A percentile compares a stretch with the other conserved stretches of the same genome.
Conservation (phyloP, 2,113 vertebrate species). For the Antechinus flavipes region DNA sequence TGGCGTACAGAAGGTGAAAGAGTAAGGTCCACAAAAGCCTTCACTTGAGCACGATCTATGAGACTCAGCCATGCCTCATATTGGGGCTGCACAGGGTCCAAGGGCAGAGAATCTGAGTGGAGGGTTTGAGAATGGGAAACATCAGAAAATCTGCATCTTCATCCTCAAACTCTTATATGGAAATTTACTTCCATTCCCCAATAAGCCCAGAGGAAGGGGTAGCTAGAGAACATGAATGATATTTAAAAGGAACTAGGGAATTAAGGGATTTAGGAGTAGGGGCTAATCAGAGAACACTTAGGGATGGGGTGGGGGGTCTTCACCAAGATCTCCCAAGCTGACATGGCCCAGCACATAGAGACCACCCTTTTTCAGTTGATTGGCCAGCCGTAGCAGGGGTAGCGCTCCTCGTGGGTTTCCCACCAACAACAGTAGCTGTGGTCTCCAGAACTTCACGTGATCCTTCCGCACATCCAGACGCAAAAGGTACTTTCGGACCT, state of each 20-base stretch:
- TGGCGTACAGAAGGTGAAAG: conserved; percentile 90
- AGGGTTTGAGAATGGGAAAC: background rate
- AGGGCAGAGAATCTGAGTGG: conserved; percentile 84
- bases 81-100: conserved; percentile 92
- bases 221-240: background rate
- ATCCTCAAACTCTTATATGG: background rate
- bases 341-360: conserved; percentile 97
- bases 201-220: background rate
- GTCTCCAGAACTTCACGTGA: conserved; percentile 98
- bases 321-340: conserved; percentile 94
- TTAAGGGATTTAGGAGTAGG: background rate
- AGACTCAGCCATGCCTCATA: conserved; percentile 94
- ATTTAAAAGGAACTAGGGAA: background rate
- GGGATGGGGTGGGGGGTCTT: conserved; percentile 59
- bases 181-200: background rate
- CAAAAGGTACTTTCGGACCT: conserved; percentile 98
- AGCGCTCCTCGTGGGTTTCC: conserved; percentile 92
- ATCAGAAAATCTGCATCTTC: background rate
- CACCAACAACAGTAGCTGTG: conserved; percentile 96
- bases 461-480: conserved; percentile 98
- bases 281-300: background rate
- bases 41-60: conserved; percentile 92
- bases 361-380: conserved; percentile 98
- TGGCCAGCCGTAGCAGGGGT: conserved; percentile 94
- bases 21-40: conserved; percentile 93